These are phyloP conservation scores for Gibbula magus DNA, from an alignment of 2,888 invertebrate genomes.

Conservation along the genomic window DNA sequence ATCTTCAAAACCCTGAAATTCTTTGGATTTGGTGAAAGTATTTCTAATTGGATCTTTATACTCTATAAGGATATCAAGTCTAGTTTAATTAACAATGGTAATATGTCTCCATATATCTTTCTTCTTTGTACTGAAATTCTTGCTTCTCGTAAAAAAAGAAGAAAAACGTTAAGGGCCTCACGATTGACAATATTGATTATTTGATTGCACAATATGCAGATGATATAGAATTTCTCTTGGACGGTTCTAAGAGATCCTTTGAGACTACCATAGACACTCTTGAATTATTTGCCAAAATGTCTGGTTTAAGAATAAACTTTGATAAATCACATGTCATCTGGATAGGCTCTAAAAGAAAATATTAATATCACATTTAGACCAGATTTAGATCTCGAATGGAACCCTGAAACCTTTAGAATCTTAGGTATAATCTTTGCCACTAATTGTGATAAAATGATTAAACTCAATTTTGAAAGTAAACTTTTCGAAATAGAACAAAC, in stretches of 20 bases:
- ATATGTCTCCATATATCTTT: background rate
- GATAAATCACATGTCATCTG: background rate
- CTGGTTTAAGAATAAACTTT: background rate
- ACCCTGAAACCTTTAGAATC: too few relatives aligned
- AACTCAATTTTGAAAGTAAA: background rate
- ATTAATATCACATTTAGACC: background rate
- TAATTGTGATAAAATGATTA: background rate
- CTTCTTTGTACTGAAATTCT: background rate
- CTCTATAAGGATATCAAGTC: slow-evolving; percentile 24
- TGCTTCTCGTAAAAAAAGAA: background rate
- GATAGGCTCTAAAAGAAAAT: background rate
- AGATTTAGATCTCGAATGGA: background rate
- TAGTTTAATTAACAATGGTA: background rate
- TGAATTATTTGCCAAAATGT: background rate
- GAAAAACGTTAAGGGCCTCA: too few relatives aligned
- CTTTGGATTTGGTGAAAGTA: slow-evolving; percentile 31
- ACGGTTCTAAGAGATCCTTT: background rate
- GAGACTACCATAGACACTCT: background rate
- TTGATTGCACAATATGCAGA: background rate
- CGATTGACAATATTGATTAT: too few relatives aligned
- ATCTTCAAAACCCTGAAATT: slow-evolving; percentile 23
- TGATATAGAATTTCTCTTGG: background rate
- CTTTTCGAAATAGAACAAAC: background rate
- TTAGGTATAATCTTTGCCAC: background rate
- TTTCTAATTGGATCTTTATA: slow-evolving; percentile 26